Percentiles rank a stretch among this genome's conserved stretches.
phyloP scores from a whole-genome alignment of 2,113 vertebrate species.

The Myotis brandtii region DNA sequence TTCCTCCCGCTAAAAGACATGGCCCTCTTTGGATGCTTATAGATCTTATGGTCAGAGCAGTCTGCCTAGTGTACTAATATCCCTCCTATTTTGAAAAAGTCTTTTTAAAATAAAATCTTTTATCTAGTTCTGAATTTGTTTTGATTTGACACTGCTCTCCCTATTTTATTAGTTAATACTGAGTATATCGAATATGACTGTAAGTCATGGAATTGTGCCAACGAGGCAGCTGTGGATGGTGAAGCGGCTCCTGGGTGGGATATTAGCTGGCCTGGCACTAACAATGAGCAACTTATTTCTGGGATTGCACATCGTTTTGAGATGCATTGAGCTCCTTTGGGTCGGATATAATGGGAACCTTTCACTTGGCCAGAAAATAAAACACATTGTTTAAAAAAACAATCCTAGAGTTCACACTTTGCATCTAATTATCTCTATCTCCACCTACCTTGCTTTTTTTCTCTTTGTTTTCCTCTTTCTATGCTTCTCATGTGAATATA shows the following conservation, averaged over 20 bases:
- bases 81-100: neutral
- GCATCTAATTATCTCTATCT: neutral
- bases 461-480: neutral
- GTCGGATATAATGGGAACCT: neutral
- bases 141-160: neutral
- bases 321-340: neutral
- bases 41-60: neutral
- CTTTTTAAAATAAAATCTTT: neutral
- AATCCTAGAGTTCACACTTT: neutral
- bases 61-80: neutral
- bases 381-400: neutral
- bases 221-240: neutral
- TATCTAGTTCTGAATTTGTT: neutral
- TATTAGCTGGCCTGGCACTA: neutral
- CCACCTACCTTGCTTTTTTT: neutral
- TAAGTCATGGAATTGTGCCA: neutral
- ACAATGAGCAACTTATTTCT: neutral
- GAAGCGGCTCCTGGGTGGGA: neutral
- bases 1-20: neutral
- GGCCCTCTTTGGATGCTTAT: neutral
- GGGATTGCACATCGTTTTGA: neutral
- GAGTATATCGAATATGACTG: neutral
- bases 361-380: neutral
- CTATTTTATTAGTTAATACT: neutral
- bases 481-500: neutral